Evolutionary conservation across 1,140 invertebrate species (phyloP), one percentile per base, ranked within the genome.

Genomic region (Drosophila kanapiae): DNA sequence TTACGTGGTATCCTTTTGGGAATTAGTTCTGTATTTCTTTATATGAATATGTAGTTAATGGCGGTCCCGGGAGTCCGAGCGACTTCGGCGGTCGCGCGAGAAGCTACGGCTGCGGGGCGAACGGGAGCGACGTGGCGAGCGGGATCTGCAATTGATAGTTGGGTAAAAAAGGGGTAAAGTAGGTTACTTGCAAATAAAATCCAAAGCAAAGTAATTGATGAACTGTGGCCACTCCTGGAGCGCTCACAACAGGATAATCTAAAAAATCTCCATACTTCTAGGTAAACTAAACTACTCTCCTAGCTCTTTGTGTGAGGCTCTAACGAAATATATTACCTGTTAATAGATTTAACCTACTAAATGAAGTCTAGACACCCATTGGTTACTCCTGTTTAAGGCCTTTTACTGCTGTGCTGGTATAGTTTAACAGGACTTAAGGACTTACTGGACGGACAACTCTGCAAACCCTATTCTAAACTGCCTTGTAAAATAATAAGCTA

Each of bases 81-180:
- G 80, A 60, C 75, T 83, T 61, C 80, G 65, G 9, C 80, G 63
- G 29, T 82, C 80, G 23, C 80, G 75, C 35, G 80, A 82, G 18
- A 79, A 83, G 64, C 80, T 82, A 7, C 80, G 80, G 45, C 80
- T 82, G 27, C 80, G 80, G n/a, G 80, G 80, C 27, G 80, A 70
- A 27, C 80, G 80, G 23, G 80, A 82, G 23, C 80, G 80, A 16
- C 76, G 77, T 42, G 80, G 80, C 23, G 80, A 83, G 29, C 80
- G 80, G 31, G 80, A 82, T 47, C 80, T 82, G 80, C 38, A 82
- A 82, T 29, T 47, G 43, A 71, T 16, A 48, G 43, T 38, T 78
- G 42, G n/a, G 47, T 38, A 47, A 16, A 29, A 16, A 29, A 14
- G 29, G 16, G 43, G n/a, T 27, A 27, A n/a, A 14, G 8, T 37